These are phyloP conservation scores for Pterostichus niger DNA, from an alignment of 2,888 invertebrate species.

Conservation along the genomic window DNA sequence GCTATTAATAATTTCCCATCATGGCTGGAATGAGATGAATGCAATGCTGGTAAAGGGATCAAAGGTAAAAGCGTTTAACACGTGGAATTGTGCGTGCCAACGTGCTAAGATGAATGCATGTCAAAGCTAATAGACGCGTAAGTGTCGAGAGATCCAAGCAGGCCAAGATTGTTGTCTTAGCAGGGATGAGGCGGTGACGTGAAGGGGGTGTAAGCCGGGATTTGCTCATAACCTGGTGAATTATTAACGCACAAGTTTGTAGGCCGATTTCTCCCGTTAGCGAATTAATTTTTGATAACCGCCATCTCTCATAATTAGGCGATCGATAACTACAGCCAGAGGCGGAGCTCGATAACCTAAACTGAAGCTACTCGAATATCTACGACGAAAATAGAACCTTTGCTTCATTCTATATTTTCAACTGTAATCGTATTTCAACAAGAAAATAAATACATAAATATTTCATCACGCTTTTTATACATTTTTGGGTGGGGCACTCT, in stretches of 20 bases:
- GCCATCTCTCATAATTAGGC: slow-evolving; percentile 62
- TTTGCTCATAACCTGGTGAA: slow-evolving; percentile 36
- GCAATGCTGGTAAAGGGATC: slow-evolving; percentile 1
- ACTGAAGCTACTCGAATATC: too few species aligned
- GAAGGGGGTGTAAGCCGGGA: not conserved
- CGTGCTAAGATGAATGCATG: not conserved
- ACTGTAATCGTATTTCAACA: too few species aligned
- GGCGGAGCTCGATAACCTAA: too few species aligned
- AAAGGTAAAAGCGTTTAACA: slow-evolving; percentile 10
- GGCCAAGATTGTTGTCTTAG: slow-evolving; percentile 36
- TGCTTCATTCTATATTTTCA: too few species aligned
- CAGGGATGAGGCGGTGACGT: not conserved
- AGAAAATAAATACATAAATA: too few species aligned
- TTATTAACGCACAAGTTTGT: slow-evolving; percentile 33
- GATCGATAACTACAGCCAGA: slow-evolving; percentile 39
- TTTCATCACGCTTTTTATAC: too few species aligned
- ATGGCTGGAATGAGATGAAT: not conserved
- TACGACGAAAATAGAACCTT: too few species aligned
- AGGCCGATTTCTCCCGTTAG: slow-evolving; percentile 46
- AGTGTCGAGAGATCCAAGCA: not conserved
- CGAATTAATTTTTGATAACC: slow-evolving; percentile 63
- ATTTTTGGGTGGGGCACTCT: too few species aligned
- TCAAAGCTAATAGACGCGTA: slow-evolving; percentile 50
- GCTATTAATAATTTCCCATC: not conserved
- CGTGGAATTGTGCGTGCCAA: slow-evolving; percentile 2